Conservation (phyloP, 2,113 vertebrate species). For the Monarcha castaneiventris region DNA sequence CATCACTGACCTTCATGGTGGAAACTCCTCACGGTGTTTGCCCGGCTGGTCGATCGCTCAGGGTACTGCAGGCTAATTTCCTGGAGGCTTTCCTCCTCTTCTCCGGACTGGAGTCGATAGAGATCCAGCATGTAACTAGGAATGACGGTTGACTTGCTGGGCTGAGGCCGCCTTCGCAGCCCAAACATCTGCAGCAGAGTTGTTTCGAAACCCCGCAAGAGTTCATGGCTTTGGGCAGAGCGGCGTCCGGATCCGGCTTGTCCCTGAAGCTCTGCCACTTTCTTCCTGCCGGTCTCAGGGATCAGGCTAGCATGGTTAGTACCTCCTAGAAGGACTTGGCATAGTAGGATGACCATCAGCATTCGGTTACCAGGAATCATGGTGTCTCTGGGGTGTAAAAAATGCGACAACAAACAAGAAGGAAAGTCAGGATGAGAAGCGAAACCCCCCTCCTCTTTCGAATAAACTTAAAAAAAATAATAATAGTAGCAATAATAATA, state of each 20-base stretch:
- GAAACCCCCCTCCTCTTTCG: background rate
- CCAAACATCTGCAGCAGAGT: slow-evolving; percentile 99
- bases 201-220: slow-evolving; percentile 97
- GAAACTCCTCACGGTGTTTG: slow-evolving; percentile 98
- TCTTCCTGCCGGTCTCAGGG: slow-evolving; percentile 96
- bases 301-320: slow-evolving; percentile 97
- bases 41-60: slow-evolving; percentile 90
- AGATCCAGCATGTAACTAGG: slow-evolving; percentile 96
- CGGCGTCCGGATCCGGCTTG: slow-evolving; percentile 79
- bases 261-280: slow-evolving; percentile 88
- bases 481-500: background rate
- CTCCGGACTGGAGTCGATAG: slow-evolving; percentile 95
- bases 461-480: background rate
- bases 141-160: slow-evolving; percentile 86
- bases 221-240: slow-evolving; percentile 91
- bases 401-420: slow-evolving; percentile 68
- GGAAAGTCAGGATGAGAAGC: slow-evolving; percentile 54
- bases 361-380: slow-evolving; percentile 99
- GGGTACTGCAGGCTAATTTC: slow-evolving; percentile 87
- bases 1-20: slow-evolving; percentile 93
- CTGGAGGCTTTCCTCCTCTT: slow-evolving; percentile 85
- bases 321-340: slow-evolving; percentile 99
- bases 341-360: slow-evolving; percentile 99
- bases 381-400: slow-evolving; percentile 90
- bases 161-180: slow-evolving; percentile 91